A percentile compares a stretch with the other conserved stretches of the same genome.
phyloP scores from a whole-genome alignment of 2,113 vertebrate species.

The Tyto alba region DNA sequence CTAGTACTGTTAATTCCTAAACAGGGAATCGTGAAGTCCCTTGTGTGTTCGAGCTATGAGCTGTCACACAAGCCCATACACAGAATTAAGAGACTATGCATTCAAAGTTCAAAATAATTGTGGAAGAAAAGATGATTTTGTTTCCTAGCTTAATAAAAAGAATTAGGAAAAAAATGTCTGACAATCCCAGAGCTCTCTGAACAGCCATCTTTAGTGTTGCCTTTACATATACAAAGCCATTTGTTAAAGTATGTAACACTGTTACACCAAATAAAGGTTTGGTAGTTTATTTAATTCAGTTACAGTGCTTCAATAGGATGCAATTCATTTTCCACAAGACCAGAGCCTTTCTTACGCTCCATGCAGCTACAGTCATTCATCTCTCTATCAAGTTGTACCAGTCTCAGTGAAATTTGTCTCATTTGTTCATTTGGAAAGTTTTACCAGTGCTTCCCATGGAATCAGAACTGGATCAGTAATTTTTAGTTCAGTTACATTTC shows the following conservation, averaged over 20 bases:
- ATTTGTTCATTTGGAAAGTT: background rate
- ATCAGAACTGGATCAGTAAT: background rate
- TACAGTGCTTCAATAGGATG: slow-evolving; percentile 15
- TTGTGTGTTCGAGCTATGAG: background rate
- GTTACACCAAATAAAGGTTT: background rate
- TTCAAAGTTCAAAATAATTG: background rate
- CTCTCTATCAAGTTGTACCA: background rate
- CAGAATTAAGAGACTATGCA: background rate
- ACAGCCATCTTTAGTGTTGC: background rate
- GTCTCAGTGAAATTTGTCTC: background rate
- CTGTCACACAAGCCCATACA: background rate
- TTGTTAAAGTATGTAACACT: background rate
- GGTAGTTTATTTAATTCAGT: background rate
- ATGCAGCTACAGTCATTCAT: background rate
- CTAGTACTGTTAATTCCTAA: background rate
- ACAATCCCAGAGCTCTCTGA: background rate
- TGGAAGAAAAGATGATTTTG: background rate
- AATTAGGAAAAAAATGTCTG: background rate
- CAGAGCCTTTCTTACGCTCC: background rate
- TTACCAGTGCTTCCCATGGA: background rate
- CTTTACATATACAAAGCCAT: background rate
- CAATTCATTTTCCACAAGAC: background rate
- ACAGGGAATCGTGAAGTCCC: background rate
- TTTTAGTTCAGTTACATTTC: background rate
- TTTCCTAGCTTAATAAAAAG: background rate